Evolutionary conservation across 1,140 invertebrate species (phyloP), one percentile per base, ranked within the genome.

Genomic region (Leptinotarsa defecta): DNA sequence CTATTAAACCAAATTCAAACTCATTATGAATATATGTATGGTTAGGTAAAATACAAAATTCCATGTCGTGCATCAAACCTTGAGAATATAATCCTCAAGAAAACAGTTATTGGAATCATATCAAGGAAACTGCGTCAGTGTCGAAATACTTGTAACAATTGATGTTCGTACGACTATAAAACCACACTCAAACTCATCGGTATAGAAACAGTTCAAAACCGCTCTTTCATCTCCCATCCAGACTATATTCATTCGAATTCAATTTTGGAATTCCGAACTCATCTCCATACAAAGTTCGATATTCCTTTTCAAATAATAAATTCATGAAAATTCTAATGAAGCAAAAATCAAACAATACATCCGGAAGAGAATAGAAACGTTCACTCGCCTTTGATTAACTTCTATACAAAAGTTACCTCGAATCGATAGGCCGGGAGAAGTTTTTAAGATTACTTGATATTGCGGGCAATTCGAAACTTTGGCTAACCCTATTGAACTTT

Each of bases 371-470:
- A 57, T 19, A 57, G n/a, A 15, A 57, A 15, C 52, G 52, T 57
- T 57, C 52, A 19, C 17, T 57, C 52, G 17, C 52, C 2, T 57
- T n/a, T 17, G 52, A 57, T 57, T 5, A 57, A 57, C 17, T 57
- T 57, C 52, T 57, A 57, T 57, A 57, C 52, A 57, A n/a, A 57
- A 57, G 52, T 57, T 57, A 57, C 52, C 52, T 57, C 52, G 6
- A 57, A 57, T n/a, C 52, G 52, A 57, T 57, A 15, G 17, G 2
- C 8, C 8, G 8, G 34, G 34, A 43, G 52, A 57, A 57, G 52
- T 57, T 57, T 57, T 57, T 57, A 15, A 57, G 52, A n/a, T 57
- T 57, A 57, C 52, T 57, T 57, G 52, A 57, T 57, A 57, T 57
- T 57, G 17, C 52, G 52, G 52, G 15, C 52, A 57, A 57, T 57